Evolutionary conservation across 1,140 invertebrate species (phyloP).

Genomic region (Drosophila erecta): DNA sequence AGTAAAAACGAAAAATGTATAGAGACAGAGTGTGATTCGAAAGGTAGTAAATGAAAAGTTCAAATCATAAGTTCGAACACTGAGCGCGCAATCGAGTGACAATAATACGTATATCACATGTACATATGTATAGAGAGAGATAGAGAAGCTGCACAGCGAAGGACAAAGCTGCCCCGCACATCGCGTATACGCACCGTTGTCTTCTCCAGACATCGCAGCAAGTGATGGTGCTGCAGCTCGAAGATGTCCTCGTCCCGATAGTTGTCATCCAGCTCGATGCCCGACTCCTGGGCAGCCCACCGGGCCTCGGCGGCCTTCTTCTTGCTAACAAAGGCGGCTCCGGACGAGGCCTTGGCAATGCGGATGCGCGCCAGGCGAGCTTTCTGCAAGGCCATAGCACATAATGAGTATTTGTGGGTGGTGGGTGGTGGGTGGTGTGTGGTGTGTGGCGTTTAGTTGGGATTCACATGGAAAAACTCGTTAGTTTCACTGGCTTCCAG

Average conservation of each 20-base stretch:
- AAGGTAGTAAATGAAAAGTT: conserved; percentile 48
- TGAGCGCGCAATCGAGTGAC: conserved; percentile 22
- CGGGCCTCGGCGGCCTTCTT: conserved; percentile 99
- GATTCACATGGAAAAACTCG: neutral
- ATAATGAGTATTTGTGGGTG: neutral
- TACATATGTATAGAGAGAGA: conserved; percentile 6
- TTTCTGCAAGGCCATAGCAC: conserved; percentile 91
- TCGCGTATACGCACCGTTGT: conserved; percentile 92
- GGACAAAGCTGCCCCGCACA: conserved; percentile 3
- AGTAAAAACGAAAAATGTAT: conserved; percentile 45
- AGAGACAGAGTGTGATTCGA: conserved; percentile 52
- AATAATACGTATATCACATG: conserved; percentile 23
- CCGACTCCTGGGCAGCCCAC: conserved; percentile 95
- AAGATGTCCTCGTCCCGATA: conserved; percentile 98
- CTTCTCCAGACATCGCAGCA: conserved; percentile 98
- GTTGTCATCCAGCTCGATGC: conserved; percentile 94
- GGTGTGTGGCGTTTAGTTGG: neutral
- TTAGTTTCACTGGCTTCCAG: neutral
- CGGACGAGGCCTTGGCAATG: conserved; percentile 99
- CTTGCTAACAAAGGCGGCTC: conserved; percentile 99
- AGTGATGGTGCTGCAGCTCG: conserved; percentile 99
- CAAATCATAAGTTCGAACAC: conserved; percentile 30
- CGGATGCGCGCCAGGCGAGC: conserved; percentile 97
- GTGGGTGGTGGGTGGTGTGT: neutral
- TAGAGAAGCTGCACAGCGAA: conserved; percentile 18